Percentiles rank a stretch among this genome's conserved stretches.
These are phyloP conservation scores for Melanchra persicariae DNA, from an alignment of 2,888 invertebrate species.

Conservation along the genomic window DNA sequence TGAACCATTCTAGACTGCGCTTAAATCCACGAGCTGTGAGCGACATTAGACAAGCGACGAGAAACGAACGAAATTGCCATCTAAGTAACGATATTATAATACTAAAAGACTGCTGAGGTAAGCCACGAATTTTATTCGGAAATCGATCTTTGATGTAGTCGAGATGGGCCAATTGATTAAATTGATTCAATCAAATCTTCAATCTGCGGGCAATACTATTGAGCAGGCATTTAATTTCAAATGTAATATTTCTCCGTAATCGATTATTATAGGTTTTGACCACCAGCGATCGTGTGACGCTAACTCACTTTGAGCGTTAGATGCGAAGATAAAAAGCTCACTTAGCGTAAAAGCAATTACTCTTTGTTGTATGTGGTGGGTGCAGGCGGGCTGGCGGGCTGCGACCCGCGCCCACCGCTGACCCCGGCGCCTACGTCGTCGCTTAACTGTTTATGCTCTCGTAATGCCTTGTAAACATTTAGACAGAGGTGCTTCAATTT, in stretches of 20 bases:
- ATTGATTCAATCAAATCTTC: conserved; percentile 47
- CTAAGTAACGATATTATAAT: conserved; percentile 9
- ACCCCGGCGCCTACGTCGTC: conserved; percentile 78
- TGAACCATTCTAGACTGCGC: conserved; percentile 36
- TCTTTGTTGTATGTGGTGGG: conserved; percentile 66
- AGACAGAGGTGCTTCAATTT: conserved; percentile 75
- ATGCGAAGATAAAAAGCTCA: conserved; percentile 56
- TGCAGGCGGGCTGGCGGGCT: conserved; percentile 36
- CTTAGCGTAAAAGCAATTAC: conserved; percentile 64
- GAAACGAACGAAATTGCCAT: conserved; percentile 34
- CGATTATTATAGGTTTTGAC: conserved; percentile 28
- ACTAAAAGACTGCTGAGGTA: conserved; percentile 37
- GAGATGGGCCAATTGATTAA: conserved; percentile 28
- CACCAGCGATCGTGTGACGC: conserved; percentile 13
- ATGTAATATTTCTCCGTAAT: conserved; percentile 15
- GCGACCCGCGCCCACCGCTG: conserved; percentile 65
- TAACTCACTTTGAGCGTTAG: conserved; percentile 49
- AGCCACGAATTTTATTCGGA: conserved; percentile 34
- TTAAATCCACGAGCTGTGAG: conserved; percentile 34
- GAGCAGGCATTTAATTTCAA: conserved; percentile 27
- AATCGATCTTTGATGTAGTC: conserved; percentile 47
- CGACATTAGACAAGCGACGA: conserved; percentile 30
- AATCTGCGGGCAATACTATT: conserved; percentile 7
- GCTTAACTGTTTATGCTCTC: conserved; percentile 77
- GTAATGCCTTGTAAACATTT: conserved; percentile 80